Evolutionary conservation across 1,140 invertebrate genomes (phyloP).

Genomic region (Tigriopus japonicus): DNA sequence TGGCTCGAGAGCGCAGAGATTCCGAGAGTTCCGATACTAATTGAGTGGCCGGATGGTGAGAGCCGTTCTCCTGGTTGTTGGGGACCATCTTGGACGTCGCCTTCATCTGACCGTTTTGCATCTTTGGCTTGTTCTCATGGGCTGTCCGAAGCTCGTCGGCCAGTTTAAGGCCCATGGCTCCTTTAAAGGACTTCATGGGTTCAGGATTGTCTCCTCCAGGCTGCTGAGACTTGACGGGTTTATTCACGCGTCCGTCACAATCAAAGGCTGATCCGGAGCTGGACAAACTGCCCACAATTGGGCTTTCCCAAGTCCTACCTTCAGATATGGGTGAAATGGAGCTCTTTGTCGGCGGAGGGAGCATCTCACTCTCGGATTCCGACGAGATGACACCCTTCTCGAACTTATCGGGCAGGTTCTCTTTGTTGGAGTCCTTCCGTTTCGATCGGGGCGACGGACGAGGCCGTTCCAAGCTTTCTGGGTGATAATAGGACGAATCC

Average conservation of each 20-base stretch:
- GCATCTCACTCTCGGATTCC: neutral
- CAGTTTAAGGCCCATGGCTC: no score
- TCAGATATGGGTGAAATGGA: neutral
- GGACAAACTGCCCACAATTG: neutral
- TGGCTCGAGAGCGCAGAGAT: neutral
- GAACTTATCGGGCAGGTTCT: neutral
- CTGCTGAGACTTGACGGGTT: neutral
- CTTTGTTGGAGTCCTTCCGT: conserved; percentile 9
- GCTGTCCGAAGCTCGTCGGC: no score
- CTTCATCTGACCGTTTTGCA: no score
- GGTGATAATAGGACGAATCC: no score
- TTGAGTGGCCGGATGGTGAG: neutral
- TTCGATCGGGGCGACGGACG: neutral
- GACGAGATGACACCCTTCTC: neutral
- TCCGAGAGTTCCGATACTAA: conserved; percentile 4
- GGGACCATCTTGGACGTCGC: neutral
- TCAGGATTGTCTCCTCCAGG: no score
- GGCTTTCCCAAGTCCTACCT: neutral
- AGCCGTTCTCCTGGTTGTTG: no score
- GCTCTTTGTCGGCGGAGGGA: neutral
- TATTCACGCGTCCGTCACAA: neutral
- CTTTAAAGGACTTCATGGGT: no score
- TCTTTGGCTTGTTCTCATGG: no score
- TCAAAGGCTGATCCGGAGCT: neutral
- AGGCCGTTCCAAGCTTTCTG: neutral